Percentiles rank a stretch among this genome's conserved stretches.
phyloP scores from a whole-genome alignment of 1,140 invertebrate genomes.

The Venturia canescens region DNA sequence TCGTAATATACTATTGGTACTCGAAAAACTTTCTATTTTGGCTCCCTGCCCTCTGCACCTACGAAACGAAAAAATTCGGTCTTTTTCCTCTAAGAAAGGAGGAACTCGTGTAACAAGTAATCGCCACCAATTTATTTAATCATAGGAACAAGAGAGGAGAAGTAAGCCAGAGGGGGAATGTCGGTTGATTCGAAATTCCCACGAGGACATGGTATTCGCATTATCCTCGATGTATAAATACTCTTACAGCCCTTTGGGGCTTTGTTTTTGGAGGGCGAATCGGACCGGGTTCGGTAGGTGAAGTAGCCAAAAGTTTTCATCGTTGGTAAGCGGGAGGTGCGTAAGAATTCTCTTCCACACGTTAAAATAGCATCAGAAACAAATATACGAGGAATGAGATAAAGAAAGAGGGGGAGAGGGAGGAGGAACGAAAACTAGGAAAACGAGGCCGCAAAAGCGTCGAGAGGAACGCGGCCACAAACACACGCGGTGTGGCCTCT shows the following conservation, averaged over 20 bases:
- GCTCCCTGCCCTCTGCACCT: too few species aligned
- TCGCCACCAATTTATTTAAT: conserved; percentile 68
- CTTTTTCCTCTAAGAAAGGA: not conserved
- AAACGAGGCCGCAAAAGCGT: conserved; percentile 57
- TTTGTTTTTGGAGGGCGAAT: conserved; percentile 51
- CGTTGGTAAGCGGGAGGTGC: conserved; percentile 13
- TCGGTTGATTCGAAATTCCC: conserved; percentile 47
- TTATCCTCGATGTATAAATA: conserved; percentile 54
- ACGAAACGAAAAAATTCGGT: not conserved
- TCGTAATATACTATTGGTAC: too few species aligned
- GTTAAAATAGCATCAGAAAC: conserved; percentile 3
- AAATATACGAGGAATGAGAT: conserved; percentile 46
- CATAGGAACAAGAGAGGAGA: conserved; percentile 53
- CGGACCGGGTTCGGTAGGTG: conserved; percentile 52
- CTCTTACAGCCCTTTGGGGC: conserved; percentile 17
- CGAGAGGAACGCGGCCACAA: conserved; percentile 68
- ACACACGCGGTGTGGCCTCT: conserved; percentile 65
- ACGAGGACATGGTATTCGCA: conserved; percentile 66
- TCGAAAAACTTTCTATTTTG: too few species aligned
- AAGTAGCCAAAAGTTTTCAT: conserved; percentile 41
- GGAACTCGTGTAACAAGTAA: conserved; percentile 9
- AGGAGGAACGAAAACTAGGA: conserved; percentile 29
- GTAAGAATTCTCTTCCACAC: conserved; percentile 48
- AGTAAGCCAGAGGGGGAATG: not conserved
- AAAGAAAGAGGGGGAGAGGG: conserved; percentile 52